These are phyloP conservation scores for Triplophysa siluroides DNA, from an alignment of 2,113 vertebrate species.

Conservation along the genomic window DNA sequence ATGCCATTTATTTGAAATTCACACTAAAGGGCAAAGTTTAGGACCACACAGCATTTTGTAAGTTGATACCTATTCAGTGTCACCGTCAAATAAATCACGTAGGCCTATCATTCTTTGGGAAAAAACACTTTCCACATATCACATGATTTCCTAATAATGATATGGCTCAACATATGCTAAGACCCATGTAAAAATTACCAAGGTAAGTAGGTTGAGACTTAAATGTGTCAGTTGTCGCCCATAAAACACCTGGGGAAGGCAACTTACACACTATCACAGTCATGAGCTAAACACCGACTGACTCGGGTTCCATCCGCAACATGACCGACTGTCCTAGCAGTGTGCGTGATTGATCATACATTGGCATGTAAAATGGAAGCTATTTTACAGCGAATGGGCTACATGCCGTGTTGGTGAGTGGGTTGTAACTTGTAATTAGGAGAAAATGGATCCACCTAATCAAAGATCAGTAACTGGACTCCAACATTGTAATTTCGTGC, in stretches of 20 bases:
- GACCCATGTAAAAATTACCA: too few species aligned
- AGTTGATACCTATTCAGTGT: neutral
- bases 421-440: slow-evolving; percentile 71
- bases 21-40: neutral
- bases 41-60: neutral
- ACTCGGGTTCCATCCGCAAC: slow-evolving; percentile 7
- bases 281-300: neutral
- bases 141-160: too few species aligned
- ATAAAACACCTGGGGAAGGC: neutral
- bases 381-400: slow-evolving; percentile 20
- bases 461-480: slow-evolving; percentile 79
- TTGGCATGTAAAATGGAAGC: slow-evolving; percentile 24
- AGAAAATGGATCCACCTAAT: slow-evolving; percentile 74
- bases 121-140: too few species aligned
- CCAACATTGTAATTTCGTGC: slow-evolving; percentile 68
- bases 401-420: slow-evolving; percentile 45
- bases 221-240: neutral
- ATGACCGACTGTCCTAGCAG: neutral
- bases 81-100: too few species aligned
- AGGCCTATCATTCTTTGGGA: too few species aligned
- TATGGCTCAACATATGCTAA: too few species aligned
- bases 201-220: neutral
- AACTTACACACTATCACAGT: slow-evolving; percentile 8
- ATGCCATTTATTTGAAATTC: neutral
- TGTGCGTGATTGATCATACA: neutral